Base-by-base conservation (phyloP, 2,797 vertebrate genomes). In the Squalus acanthias region DNA sequence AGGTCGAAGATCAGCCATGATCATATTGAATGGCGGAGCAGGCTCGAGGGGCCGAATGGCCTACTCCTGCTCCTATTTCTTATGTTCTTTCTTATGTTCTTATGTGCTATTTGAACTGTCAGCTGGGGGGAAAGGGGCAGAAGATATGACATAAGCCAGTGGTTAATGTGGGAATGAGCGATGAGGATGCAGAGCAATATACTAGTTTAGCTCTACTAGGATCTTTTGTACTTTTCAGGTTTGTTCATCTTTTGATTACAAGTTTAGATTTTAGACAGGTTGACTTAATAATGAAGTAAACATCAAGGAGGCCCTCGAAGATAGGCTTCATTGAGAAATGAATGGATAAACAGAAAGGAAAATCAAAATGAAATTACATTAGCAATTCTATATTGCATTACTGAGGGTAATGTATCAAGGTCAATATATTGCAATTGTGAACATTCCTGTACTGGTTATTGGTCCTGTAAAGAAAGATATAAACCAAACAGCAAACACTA, bases 351-450 rank as follows among this genome's bases (percentile, higher is more conserved):
- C 91, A n/a, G 20, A 69, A 93, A 46, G n/a, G 22, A 46, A 93
- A 93, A 69, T 69, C 91, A 93, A n/a, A 39, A 93, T 93, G 63
- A 93, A 93, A 69, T 67, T 93, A 93, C 91, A 69, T 93, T 46
- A 67, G 91, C 65, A 69, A 93, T 93, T n/a, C n/a, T 46, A 46
- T 93, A 93, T 69, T 93, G 65, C 65, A 39, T 93, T 69, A 93
- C 20, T 93, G n/a, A 12, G 65, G 65, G 65, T 46, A 69, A 93
- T 67, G n/a, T 24, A 93, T 92, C n/a, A 93, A 93, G 94, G 70
- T 76, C 94, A 95, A 39, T 53, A 57, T 1, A 20, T 95, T 95
- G 70, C 50, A 95, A 95, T 15, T 57, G 69, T 95, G 94, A 95
- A 72, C 69, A 72, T 57, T 95, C 46, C 50, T n/a, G 26, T 72